Base-by-base conservation (phyloP, 2,888 invertebrate species). In the Ormyrus thymus region DNA sequence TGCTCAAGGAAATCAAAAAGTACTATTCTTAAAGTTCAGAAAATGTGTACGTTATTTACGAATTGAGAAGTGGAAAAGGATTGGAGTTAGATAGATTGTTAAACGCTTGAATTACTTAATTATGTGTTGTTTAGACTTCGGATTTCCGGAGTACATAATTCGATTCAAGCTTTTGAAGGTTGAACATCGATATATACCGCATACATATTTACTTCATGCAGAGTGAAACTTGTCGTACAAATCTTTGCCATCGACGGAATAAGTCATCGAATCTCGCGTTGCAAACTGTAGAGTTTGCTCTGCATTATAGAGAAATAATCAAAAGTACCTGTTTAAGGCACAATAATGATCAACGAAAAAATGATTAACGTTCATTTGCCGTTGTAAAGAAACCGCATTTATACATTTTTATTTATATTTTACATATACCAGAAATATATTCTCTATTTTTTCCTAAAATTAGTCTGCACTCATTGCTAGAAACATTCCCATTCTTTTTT, bases 1-100 rank as follows among this genome's bases (percentile, higher is more conserved):
- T 98, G 81, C 90, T 95, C 77, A 92, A 93, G 59, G 97, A 97
- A 92, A 93, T 97, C 53, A 91, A 93, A 79, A 93, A 93, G 88
- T 97, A 94, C 90, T 97, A 97, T 90, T 95, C 96, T 9, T 96
- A 91, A 68, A 7, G 1, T 43, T 10, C 50, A 29, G 43, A 29
- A 9, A 65, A 9, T 65, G 50, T 56, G 46, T 66, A 11, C 9
- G 29, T 50, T 65, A 65, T 29, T 29, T 29, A 48, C 10, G 43
- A 10, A 8, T 66, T 68, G 51, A 59, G 55, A 11, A 70, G 3
- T 51, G 50, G 29, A 59, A 50, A 6, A 10, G 11, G 4, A 15
- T 48, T 2, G 7, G 8, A 13, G 10, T 1, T 48, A 48, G 58
- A 58, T 58, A 58, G 7, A 29, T 13, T 15, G 11, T 58, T 69